Percentiles rank a stretch among this genome's conserved stretches.
Evolutionary conservation across 1,140 invertebrate species (phyloP).

Genomic region (Gryllus bimaculatus): DNA sequence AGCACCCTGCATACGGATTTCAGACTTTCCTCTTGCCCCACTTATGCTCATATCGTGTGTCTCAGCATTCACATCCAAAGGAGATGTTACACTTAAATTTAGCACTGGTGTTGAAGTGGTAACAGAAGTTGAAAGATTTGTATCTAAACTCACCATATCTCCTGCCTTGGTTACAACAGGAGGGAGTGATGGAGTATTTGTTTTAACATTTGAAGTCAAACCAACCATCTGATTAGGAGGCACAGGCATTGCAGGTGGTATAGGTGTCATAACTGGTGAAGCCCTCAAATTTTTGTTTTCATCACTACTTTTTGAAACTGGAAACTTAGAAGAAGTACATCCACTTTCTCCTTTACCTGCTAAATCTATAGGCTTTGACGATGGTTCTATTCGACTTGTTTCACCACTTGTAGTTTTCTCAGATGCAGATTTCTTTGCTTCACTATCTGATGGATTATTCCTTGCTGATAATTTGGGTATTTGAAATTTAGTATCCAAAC

Average conservation of each 20-base stretch:
- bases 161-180: neutral
- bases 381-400: conserved; percentile 13
- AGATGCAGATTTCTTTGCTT: conserved; percentile 13
- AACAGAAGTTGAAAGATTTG: conserved; percentile 8
- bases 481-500: conserved; percentile 74
- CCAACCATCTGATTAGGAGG: neutral
- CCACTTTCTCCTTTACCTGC: conserved; percentile 21
- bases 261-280: neutral
- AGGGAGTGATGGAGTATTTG: neutral
- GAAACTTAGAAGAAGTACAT: conserved; percentile 20
- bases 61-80: neutral
- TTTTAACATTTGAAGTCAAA: neutral
- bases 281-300: conserved; percentile 12
- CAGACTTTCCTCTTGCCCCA: neutral
- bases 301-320: conserved; percentile 22
- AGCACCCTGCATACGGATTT: neutral
- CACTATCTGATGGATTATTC: conserved; percentile 32
- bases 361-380: conserved; percentile 22
- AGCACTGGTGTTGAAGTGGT: neutral
- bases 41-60: neutral
- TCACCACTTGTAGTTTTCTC: conserved; percentile 14
- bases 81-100: conserved; percentile 1
- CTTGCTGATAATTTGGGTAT: conserved; percentile 68
- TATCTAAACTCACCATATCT: conserved; percentile 3
- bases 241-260: neutral